Conservation (phyloP, 2,113 vertebrate species). For the Chunga burmeisteri region DNA sequence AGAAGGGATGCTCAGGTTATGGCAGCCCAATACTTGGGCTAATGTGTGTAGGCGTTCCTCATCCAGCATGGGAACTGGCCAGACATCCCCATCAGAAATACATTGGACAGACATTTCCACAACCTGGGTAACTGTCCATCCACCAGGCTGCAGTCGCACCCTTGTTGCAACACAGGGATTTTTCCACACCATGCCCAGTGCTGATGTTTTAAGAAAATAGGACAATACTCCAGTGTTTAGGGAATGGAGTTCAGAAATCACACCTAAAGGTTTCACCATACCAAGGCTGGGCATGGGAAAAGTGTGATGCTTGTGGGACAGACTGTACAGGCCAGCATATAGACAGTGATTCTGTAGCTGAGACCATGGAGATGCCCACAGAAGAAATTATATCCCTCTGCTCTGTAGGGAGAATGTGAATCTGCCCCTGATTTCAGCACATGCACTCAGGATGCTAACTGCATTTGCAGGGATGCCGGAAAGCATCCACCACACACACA, state of each 20-base stretch:
- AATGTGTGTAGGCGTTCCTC: background rate
- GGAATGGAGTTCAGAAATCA: background rate
- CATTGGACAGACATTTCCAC: background rate
- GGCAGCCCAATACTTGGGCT: background rate
- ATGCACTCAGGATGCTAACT: background rate
- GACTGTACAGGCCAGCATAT: background rate
- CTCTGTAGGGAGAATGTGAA: background rate
- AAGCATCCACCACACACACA: background rate
- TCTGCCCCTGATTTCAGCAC: background rate
- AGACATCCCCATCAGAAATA: background rate
- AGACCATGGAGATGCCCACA: background rate
- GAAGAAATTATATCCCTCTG: background rate
- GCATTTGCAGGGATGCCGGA: background rate
- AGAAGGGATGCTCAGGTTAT: background rate
- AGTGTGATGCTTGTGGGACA: background rate
- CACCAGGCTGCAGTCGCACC: background rate
- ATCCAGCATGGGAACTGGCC: fast-evolving
- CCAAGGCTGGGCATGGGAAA: fast-evolving
- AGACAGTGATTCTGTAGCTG: background rate
- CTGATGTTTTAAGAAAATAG: background rate
- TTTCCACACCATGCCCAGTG: background rate
- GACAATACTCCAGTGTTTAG: background rate
- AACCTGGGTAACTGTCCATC: background rate
- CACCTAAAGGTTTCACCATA: background rate
- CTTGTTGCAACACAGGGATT: fast-evolving